Evolutionary conservation across 2,888 invertebrate genomes (phyloP), one percentile per base, ranked within the genome.

Genomic region (Julus scandinavius): DNA sequence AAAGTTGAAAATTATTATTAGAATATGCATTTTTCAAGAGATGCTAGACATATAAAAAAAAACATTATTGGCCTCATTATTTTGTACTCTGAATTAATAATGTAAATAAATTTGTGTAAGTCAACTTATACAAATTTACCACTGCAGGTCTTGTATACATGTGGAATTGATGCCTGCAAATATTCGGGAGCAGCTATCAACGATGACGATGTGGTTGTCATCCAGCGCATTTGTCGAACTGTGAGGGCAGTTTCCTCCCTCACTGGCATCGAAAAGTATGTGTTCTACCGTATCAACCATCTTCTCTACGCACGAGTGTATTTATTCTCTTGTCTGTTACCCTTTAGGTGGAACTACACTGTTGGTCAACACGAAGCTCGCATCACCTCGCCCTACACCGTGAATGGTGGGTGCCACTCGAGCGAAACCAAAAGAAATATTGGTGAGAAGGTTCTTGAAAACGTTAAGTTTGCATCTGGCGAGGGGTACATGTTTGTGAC

Each of bases 201-300:
- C 87, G 91, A 92, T 38, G 92, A 92, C 85, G 94, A 94, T 90
- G 94, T 98, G 45, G 92, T 99, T 63, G 94, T 99, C 20, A 93
- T 99, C 88, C 95, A 96, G 90, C 94, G 97, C 54, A 95, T 95
- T 90, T 96, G 97, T 3, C 96, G 96, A 92, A 97, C 96, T 9
- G 96, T 99, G 17, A 93, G 98, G 87, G 98, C 98, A 4, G 94
- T 98, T 4, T 98, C 98, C 91, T 96, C 97, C 0, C 94, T 96
- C 87, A 95, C 95, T 13, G 98, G 99, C 2, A 92, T 93, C 85
- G 98, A 99, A 93, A 96, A 95, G 96, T 96, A 90, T 41, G 41
- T 72, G 6, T 29, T 17, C 45, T 58, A 7, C 41, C 15, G 2
- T 2, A 45, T 6, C 38, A 85, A 5, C 40, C 5, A n/a, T 29